Evolutionary conservation across 2,888 invertebrate genomes (phyloP), one percentile per base, ranked within the genome.

Genomic region (Notocelia uddmanniana): DNA sequence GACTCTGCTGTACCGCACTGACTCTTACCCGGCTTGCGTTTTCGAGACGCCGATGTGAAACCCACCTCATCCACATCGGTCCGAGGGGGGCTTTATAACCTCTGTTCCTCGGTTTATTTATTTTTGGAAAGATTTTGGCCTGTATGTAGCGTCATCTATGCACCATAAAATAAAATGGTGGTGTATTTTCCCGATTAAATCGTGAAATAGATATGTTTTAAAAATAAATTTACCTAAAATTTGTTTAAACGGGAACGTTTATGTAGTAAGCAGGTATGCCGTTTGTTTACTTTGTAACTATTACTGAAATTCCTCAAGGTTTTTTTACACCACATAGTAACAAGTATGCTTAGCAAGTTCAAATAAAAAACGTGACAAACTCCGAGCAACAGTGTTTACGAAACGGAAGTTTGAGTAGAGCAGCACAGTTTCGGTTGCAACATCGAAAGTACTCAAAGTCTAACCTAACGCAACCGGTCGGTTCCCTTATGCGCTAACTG

Each of bases 341-440:
- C 15, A 9, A 34, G 41, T 41, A 19, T 21, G 23, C n/a, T 50
- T 48, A 58, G 57, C 18, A 31, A 23, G 31, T 31, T 23, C 21
- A 68, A 68, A 68, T 50, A 45, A 15, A 60, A 60, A 68, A 68
- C 68, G 41, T 60, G 60, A 60, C 60, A 41, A 54, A 26, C 23
- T 52, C 54, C 19, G 11, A 62, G n/a, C 15, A 54, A 26, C 54
- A 62, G 31, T 69, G 37, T 41, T 59, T 69, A 60, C 26, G 19
- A n/a, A 23, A 31, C 60, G 59, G 54, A 60, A 26, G 31, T 63
- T 63, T 63, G 50, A 31, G 48, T 13, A 50, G 21, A 3, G 60
- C 45, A 31, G 48, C 18, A 26, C 26, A 26, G 23, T 62, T 62
- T 26, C 11, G 2, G 26, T 18, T 26, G 26, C 21, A 41, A 37